A percentile compares a stretch with the other conserved stretches of the same genome.
Conservation (phyloP, 2,113 vertebrate genomes). For the Alexandromys fortis region DNA sequence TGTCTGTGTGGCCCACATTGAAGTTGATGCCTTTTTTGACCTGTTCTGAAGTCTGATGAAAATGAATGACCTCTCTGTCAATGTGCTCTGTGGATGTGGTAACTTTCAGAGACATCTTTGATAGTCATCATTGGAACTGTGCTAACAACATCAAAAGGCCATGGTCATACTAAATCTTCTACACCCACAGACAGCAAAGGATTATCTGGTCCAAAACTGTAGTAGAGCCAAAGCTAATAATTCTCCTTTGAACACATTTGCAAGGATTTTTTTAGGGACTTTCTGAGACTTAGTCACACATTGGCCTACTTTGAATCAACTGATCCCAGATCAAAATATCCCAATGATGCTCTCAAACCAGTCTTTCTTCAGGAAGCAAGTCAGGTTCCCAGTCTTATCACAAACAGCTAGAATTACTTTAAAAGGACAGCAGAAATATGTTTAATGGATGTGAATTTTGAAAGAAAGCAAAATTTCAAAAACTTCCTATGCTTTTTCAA, state of each 20-base stretch:
- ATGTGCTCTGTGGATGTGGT: neutral
- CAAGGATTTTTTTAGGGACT: neutral
- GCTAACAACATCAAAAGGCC: neutral
- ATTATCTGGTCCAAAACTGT: neutral
- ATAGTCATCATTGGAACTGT: neutral
- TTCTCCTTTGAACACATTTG: neutral
- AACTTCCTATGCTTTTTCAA: slow-evolving; percentile 59
- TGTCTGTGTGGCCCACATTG: neutral
- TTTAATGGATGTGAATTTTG: slow-evolving; percentile 50
- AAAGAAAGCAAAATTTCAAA: slow-evolving; percentile 61
- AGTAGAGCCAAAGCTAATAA: neutral
- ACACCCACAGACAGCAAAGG: neutral
- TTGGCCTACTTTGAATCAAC: neutral
- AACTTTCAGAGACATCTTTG: neutral
- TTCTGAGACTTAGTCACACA: neutral
- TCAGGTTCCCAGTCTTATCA: neutral
- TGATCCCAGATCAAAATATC: neutral
- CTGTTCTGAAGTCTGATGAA: neutral
- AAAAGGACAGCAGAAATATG: slow-evolving; percentile 34
- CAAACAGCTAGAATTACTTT: slow-evolving; percentile 34
- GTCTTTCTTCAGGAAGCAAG: neutral
- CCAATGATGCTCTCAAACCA: neutral
- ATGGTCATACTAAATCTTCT: neutral
- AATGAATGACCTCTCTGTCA: neutral
- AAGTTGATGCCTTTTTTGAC: neutral